These are phyloP conservation scores for Drosophila anomalipes DNA, from an alignment of 2,888 invertebrate species.

Conservation along the genomic window DNA sequence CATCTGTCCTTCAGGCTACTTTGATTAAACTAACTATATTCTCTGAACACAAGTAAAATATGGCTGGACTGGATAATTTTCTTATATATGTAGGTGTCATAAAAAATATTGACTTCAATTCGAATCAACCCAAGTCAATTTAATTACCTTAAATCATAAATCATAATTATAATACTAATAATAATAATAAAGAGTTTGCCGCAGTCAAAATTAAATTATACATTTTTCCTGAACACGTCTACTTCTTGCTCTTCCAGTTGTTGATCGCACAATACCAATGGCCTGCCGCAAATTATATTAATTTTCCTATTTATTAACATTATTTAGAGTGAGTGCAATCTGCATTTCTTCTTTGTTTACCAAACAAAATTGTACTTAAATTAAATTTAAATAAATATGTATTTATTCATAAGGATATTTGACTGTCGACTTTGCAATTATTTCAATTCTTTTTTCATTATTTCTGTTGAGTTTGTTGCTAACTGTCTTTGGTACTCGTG, in stretches of 20 bases:
- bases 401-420: conserved; percentile 15
- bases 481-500: conserved; percentile 60
- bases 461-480: conserved; percentile 31
- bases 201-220: not conserved
- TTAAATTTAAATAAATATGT: not conserved
- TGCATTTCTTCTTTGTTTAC: not conserved
- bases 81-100: not conserved
- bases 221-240: not conserved
- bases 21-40: not conserved
- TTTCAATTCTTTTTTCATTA: not conserved
- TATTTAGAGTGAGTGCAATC: not conserved
- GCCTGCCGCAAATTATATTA: not conserved
- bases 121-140: not conserved
- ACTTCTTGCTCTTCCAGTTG: not conserved
- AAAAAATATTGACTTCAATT: not conserved
- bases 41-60: no score
- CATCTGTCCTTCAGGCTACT: not conserved
- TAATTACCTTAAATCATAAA: not conserved
- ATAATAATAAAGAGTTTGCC: not conserved
- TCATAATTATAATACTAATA: not conserved
- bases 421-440: not conserved
- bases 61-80: not conserved
- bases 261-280: not conserved
- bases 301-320: not conserved
- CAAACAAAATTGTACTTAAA: not conserved